Conservation (phyloP, 1,140 invertebrate species). For the Drosophila guanche region DNA sequence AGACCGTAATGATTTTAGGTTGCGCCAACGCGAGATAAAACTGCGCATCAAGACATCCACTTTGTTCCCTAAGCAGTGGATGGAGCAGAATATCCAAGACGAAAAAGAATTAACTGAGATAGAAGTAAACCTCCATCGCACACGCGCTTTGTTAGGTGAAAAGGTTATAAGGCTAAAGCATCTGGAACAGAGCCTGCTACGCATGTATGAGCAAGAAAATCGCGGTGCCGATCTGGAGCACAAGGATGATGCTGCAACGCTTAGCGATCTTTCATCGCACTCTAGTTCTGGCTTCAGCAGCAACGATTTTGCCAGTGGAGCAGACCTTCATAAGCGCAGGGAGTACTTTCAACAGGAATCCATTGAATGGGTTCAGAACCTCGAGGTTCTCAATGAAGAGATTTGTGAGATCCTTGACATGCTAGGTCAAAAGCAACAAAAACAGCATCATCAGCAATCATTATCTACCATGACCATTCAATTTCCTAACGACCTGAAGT, state of each 20-base stretch:
- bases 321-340: constrained; percentile 83
- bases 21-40: constrained; percentile 75
- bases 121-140: constrained; percentile 91
- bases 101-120: constrained; percentile 91
- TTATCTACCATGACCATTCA: constrained; percentile 84
- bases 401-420: constrained; percentile 89
- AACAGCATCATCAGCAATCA: constrained; percentile 81
- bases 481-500: constrained; percentile 86
- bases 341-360: constrained; percentile 86
- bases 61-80: constrained; percentile 84
- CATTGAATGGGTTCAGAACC: constrained; percentile 88
- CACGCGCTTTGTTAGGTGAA: constrained; percentile 89
- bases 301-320: constrained; percentile 87
- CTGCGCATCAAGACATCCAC: constrained; percentile 67
- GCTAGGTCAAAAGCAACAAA: constrained; percentile 86
- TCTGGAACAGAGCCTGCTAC: constrained; percentile 89
- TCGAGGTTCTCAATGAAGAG: constrained; percentile 89
- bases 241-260: constrained; percentile 85
- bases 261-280: constrained; percentile 88
- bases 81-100: constrained; percentile 88
- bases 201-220: constrained; percentile 85
- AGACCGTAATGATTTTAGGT: constrained; percentile 72
- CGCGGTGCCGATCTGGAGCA: constrained; percentile 82
- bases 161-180: constrained; percentile 91
- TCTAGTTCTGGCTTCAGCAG: constrained; percentile 89